These are phyloP conservation scores for Euborellia annulipes DNA, from an alignment of 1,140 invertebrate genomes.

Conservation along the genomic window DNA sequence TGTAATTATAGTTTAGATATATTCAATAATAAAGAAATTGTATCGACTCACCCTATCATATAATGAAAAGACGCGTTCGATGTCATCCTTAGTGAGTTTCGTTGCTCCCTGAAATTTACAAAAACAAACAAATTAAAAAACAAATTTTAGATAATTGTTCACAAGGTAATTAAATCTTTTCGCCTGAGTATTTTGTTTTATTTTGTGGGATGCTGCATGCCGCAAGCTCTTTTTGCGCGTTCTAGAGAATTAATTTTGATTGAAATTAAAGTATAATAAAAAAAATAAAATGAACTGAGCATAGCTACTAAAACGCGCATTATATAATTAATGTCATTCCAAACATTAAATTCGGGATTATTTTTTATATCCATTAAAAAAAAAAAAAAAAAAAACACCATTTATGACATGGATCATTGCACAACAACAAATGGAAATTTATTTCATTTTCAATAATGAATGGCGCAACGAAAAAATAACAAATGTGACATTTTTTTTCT, in stretches of 20 bases:
- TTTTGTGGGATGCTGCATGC: neutral
- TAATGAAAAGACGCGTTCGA: conserved; percentile 76
- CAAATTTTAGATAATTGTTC: too few relatives aligned
- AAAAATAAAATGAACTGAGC: neutral
- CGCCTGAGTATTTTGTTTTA: neutral
- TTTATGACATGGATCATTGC: too few relatives aligned
- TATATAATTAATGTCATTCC: too few relatives aligned
- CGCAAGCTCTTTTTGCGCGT: neutral
- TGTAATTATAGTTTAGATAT: neutral
- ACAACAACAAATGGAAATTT: too few relatives aligned
- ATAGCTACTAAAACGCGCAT: too few relatives aligned
- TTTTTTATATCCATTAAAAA: too few relatives aligned
- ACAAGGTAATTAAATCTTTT: neutral
- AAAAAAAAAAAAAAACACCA: too few relatives aligned
- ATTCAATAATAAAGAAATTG: neutral
- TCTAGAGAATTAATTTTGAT: neutral
- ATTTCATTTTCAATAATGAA: too few relatives aligned
- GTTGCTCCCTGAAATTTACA: conserved; percentile 67
- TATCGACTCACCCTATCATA: conserved; percentile 68
- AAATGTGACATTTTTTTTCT: too few relatives aligned
- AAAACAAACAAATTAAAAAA: conserved; percentile 8
- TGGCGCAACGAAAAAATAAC: too few relatives aligned
- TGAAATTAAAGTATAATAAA: neutral
- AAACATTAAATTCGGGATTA: too few relatives aligned
- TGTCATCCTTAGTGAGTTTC: conserved; percentile 77